Percentiles rank a stretch among this genome's conserved stretches.
These are phyloP conservation scores for Elephantulus edwardii DNA, from an alignment of 2,113 vertebrate genomes.

Conservation along the genomic window DNA sequence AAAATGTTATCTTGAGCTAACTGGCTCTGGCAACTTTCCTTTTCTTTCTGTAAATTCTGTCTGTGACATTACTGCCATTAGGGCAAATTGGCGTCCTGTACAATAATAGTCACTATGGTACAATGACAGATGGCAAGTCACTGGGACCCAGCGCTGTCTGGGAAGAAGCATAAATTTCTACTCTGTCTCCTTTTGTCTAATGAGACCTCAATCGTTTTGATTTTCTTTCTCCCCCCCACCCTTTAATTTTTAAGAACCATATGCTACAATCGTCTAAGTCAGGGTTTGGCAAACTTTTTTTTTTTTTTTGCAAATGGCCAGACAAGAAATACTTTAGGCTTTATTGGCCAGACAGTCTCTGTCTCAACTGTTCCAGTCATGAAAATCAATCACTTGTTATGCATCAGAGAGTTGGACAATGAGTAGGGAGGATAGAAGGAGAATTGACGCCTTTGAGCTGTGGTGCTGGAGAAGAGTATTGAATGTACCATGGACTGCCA, in stretches of 20 bases:
- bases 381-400: neutral
- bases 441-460: too few species aligned
- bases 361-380: neutral
- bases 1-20: constrained; percentile 76
- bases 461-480: too few species aligned
- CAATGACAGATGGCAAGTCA: constrained; percentile 49
- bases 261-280: constrained; percentile 40
- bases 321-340: constrained; percentile 54
- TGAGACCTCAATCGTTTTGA: neutral
- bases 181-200: constrained; percentile 3
- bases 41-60: constrained; percentile 57
- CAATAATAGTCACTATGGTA: neutral
- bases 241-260: neutral
- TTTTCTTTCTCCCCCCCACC: constrained; percentile 9
- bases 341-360: neutral
- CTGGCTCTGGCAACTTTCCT: constrained; percentile 68
- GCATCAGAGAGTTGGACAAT: too few species aligned
- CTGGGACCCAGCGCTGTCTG: constrained; percentile 30
- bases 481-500: too few species aligned
- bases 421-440: too few species aligned
- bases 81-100: constrained; percentile 65
- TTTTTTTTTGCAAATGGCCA: constrained; percentile 1
- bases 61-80: constrained; percentile 56
- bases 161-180: constrained; percentile 19
- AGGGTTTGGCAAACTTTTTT: constrained; percentile 40